These are phyloP conservation scores for Gymnosoma rotundatum DNA, from an alignment of 2,888 invertebrate genomes.

Conservation along the genomic window DNA sequence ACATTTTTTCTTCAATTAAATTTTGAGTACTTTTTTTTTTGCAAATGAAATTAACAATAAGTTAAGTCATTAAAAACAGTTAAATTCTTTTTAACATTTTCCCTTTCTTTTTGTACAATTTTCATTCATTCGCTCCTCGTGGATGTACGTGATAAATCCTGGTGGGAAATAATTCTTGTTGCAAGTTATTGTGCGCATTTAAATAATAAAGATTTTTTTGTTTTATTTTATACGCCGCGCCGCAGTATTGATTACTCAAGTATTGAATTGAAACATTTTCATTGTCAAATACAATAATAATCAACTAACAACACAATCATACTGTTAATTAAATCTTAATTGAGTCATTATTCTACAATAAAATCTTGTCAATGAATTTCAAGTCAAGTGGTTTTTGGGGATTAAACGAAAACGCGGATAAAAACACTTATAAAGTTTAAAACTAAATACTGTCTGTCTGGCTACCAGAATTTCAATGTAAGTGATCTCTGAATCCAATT, in stretches of 20 bases:
- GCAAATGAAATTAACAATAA: too few species aligned
- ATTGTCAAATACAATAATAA: conserved; percentile 3
- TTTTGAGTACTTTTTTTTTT: too few species aligned
- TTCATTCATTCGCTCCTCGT: not conserved
- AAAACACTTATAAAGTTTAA: conserved; percentile 47
- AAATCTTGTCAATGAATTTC: conserved; percentile 53
- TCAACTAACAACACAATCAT: conserved; percentile 35
- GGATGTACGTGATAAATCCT: conserved; percentile 15
- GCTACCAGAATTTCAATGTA: not conserved
- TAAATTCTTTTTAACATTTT: too few species aligned
- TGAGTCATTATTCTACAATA: conserved; percentile 62
- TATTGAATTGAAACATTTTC: conserved; percentile 3
- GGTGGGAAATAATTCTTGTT: conserved; percentile 12
- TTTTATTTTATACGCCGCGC: not conserved
- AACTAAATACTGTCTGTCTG: not conserved
- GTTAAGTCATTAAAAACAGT: too few species aligned
- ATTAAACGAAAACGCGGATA: conserved; percentile 24
- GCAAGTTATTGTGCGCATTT: not conserved
- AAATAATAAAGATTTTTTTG: too few species aligned
- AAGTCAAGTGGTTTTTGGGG: conserved; percentile 56
- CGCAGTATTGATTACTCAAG: not conserved
- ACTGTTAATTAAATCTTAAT: conserved; percentile 64
- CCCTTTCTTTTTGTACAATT: not conserved
- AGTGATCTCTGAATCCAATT: conserved; percentile 16
- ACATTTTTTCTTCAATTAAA: too few species aligned